These are phyloP conservation scores for Tolypeutes matacus DNA, from an alignment of 2,797 vertebrate genomes.

Conservation along the genomic window DNA sequence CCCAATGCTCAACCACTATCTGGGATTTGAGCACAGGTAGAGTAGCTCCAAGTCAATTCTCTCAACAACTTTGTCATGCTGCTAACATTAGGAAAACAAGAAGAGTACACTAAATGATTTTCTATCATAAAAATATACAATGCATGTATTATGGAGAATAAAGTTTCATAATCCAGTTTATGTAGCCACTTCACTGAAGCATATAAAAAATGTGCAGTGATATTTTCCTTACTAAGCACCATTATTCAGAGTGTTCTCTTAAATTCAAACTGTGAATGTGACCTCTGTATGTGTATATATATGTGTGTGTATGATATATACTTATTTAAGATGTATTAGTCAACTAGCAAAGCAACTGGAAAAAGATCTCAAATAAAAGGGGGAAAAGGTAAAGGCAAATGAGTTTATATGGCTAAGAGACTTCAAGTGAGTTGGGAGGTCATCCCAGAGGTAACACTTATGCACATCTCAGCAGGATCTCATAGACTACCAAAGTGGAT, in stretches of 20 bases:
- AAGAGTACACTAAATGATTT: not conserved
- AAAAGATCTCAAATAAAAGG: too few relatives aligned
- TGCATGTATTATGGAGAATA: too few relatives aligned
- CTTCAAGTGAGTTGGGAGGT: too few relatives aligned
- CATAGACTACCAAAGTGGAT: too few relatives aligned
- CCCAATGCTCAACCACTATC: not conserved
- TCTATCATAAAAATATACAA: not conserved
- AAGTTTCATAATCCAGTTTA: not conserved
- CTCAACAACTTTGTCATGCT: not conserved
- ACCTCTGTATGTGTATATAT: not conserved
- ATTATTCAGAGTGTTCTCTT: not conserved
- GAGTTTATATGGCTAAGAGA: too few relatives aligned
- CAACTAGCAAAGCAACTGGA: too few relatives aligned
- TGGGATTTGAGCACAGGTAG: not conserved
- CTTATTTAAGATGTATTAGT: not conserved
- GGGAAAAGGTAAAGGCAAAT: too few relatives aligned
- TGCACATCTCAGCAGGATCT: too few relatives aligned
- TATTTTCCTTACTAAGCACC: not conserved
- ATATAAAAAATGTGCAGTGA: not conserved
- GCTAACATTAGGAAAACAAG: not conserved
- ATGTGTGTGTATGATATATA: not conserved
- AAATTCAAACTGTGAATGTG: not conserved
- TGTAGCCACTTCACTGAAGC: not conserved
- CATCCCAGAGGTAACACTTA: too few relatives aligned
- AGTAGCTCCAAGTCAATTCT: not conserved